Evolutionary conservation across 2,888 invertebrate species (phyloP).

Genomic region (Epinotia demarniana): DNA sequence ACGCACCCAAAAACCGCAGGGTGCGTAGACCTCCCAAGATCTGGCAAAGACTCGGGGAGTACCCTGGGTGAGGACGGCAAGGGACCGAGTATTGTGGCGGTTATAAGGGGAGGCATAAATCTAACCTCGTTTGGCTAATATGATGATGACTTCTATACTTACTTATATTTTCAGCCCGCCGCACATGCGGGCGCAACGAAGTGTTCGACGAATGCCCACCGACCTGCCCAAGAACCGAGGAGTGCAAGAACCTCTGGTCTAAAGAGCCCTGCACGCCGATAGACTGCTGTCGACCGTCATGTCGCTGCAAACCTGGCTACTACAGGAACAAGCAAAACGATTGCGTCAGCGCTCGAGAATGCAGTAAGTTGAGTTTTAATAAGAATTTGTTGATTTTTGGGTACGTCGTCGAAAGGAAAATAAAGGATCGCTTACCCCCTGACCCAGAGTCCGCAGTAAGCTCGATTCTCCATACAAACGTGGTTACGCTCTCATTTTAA

Average conservation of each 20-base stretch:
- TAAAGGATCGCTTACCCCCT: too few relatives aligned
- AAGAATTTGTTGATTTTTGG: not conserved
- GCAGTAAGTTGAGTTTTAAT: conserved; percentile 23
- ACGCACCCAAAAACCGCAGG: too few relatives aligned
- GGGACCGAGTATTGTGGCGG: too few relatives aligned
- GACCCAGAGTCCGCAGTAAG: too few relatives aligned
- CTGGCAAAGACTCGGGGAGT: too few relatives aligned
- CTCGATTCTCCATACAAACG: too few relatives aligned
- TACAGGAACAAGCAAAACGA: conserved; percentile 26
- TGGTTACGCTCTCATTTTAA: too few relatives aligned
- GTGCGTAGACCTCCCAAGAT: too few relatives aligned
- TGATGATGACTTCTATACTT: too few relatives aligned
- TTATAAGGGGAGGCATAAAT: too few relatives aligned
- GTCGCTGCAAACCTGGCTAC: conserved; percentile 40
- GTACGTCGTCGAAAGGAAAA: not conserved
- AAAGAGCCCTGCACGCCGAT: conserved; percentile 33
- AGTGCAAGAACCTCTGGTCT: conserved; percentile 36
- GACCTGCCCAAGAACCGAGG: conserved; percentile 41
- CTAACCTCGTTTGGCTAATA: too few relatives aligned
- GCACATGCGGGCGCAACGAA: conserved; percentile 40
- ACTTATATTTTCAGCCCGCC: conserved; percentile 22
- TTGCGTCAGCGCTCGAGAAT: conserved; percentile 28
- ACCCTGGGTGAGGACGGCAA: too few relatives aligned
- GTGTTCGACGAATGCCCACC: conserved; percentile 41
- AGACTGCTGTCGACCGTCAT: conserved; percentile 41